phyloP scores from a whole-genome alignment of 1,140 invertebrate species.

The Adoxophyes honmai region DNA sequence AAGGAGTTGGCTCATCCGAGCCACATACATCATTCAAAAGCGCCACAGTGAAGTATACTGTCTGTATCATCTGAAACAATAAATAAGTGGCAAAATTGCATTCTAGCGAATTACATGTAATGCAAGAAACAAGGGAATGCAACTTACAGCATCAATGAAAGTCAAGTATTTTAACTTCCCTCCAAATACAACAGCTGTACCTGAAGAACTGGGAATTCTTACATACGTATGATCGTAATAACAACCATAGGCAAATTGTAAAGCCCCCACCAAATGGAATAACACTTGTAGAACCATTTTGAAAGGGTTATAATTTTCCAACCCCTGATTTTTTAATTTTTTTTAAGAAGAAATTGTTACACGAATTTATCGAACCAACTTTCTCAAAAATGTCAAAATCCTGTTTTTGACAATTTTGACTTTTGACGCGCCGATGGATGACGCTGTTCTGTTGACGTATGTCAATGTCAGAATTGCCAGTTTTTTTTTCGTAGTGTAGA shows the following conservation, averaged over 20 bases:
- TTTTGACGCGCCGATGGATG: too few species aligned
- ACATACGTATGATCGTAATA: constrained; percentile 86
- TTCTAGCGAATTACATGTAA: constrained; percentile 74
- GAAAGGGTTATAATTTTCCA: background rate
- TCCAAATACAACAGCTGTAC: constrained; percentile 73
- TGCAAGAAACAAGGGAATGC: constrained; percentile 48
- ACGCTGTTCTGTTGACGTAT: too few species aligned
- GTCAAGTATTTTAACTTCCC: constrained; percentile 94
- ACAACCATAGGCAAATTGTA: constrained; percentile 84
- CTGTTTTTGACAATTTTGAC: too few species aligned
- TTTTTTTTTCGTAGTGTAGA: too few species aligned
- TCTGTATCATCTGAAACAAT: constrained; percentile 84
- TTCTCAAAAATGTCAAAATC: too few species aligned
- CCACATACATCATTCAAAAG: constrained; percentile 85
- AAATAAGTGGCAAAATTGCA: background rate
- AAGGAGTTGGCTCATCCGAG: constrained; percentile 82
- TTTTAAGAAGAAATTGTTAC: constrained; percentile 29
- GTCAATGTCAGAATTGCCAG: too few species aligned
- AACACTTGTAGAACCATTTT: constrained; percentile 68
- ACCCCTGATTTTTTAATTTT: background rate
- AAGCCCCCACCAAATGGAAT: constrained; percentile 81
- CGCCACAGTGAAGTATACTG: constrained; percentile 85
- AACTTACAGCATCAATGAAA: constrained; percentile 89
- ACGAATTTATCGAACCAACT: too few species aligned
- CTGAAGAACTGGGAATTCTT: constrained; percentile 78